Evolutionary conservation across 2,888 invertebrate species (phyloP), one percentile per base, ranked within the genome.

Genomic region (Drosophila colorata): DNA sequence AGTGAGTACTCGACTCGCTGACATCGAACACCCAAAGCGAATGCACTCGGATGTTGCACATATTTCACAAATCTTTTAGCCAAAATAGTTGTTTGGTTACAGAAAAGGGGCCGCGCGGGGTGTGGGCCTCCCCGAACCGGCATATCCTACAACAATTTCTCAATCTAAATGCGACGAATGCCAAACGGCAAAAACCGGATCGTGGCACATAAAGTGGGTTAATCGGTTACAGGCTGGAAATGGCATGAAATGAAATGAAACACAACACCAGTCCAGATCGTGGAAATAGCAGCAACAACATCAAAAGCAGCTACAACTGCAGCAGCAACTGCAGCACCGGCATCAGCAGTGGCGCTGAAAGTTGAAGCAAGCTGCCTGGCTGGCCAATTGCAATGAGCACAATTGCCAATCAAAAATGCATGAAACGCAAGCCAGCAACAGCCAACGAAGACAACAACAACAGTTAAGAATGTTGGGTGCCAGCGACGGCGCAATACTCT

Each of bases 211-310:
- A 61, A 83, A 82, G 78, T 84, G 73, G 85, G 85, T 87, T 87
- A 85, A 84, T 74, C 88, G 85, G 87, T 65, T 74, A 78, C 75
- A 78, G 75, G 81, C 63, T 87, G 81, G 58, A 85, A 81, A 69
- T 71, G 75, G 64, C 67, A 70, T 58, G 59, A 56, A 74, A 68
- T 52, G 59, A 53, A 63, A 51, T 48, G 68, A 69, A 67, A 64
- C 44, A 74, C 52, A 52, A 52, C 55, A 63, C 61, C 65, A 31
- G 33, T 38, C 43, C 58, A 59, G 57, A 71, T 65, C 73, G 20
- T 41, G 35, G 46, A 60, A 48, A 38, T 33, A 44, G 55, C 59
- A 59, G 7, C 33, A 49, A 40, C 57, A 33, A 35, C 58, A 55
- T n/a, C n/a, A 48, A 38, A 33, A 44, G 55, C 59, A 59, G 7